Evolutionary conservation across 2,113 vertebrate species (phyloP), one percentile per base, ranked within the genome.

Genomic region (Parus major): DNA sequence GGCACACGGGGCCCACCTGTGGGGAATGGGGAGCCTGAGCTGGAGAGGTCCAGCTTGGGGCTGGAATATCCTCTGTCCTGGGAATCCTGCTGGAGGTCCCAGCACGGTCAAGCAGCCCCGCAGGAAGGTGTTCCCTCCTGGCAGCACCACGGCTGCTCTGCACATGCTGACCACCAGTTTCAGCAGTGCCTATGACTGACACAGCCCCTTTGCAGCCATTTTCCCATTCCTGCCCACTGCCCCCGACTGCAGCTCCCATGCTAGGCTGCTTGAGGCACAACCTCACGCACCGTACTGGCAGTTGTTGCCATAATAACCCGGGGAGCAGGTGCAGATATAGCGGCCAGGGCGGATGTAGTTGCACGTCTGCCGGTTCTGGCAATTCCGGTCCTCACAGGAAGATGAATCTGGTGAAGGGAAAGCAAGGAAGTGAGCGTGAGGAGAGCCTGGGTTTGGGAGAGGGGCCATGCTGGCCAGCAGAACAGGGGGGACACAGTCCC

Each of bases 261-360:
- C 21, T 10, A 4, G 49, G 82, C 73, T 35, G 60, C 16, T 18
- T 0, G 0, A 83, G 42, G 25, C 2, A 2, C 4, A 4, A 8
- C 31, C n/a, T n/a, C 33, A 24, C 93, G 81, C 75, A 97, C 97
- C 98, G n/a, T 98, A 98, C 96, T 98, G 97, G 95, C 98, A 98
- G 91, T 98, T 96, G 91, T 97, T 98, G 39, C 98, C 98, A 0
- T 98, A 98, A 96, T 98, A 98, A 47, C 98, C 98, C 0, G 98
- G 97, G 44, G 93, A 97, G 90, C 98, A 98, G 6, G 98, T 98
- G 86, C 98, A 98, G 93, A 97, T 98, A 76, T 96, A 97, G 53
- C 92, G 89, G 73, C 98, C 98, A 0, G 95, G 95, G 64, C 96
- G 91, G 88, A 94, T 97, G 87, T 97, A 95, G 81, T 98, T 97